Percentiles rank a stretch among this genome's conserved stretches.
Conservation (phyloP, 2,888 invertebrate genomes). For the Cybosia mesomella region DNA sequence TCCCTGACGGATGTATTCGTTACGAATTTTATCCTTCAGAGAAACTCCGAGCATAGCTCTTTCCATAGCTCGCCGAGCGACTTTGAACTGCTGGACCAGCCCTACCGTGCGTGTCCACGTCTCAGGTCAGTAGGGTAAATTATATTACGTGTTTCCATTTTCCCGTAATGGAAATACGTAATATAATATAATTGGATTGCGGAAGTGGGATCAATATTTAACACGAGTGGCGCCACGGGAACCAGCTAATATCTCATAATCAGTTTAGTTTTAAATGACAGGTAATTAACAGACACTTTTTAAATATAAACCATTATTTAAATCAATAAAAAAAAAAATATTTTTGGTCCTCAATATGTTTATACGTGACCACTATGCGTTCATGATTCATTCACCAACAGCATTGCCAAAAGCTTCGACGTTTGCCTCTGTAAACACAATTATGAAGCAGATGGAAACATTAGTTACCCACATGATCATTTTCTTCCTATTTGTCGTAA, state of each 20-base stretch:
- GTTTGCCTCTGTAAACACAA: constrained; percentile 47
- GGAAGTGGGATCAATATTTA: neutral
- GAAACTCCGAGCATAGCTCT: too few species aligned
- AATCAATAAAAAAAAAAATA: neutral
- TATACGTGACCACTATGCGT: constrained; percentile 29
- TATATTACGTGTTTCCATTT: too few species aligned
- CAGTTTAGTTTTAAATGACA: too few species aligned
- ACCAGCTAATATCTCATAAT: neutral
- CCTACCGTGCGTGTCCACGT: too few species aligned
- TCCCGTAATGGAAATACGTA: too few species aligned
- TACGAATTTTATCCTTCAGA: too few species aligned
- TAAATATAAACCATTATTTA: neutral
- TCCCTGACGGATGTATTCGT: too few species aligned
- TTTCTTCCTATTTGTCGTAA: constrained; percentile 55
- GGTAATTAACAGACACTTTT: neutral
- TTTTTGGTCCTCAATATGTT: constrained; percentile 27
- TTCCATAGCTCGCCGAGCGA: too few species aligned
- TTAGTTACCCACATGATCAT: constrained; percentile 46
- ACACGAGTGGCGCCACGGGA: neutral
- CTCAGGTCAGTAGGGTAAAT: too few species aligned
- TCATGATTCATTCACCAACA: constrained; percentile 54
- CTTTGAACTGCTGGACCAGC: too few species aligned
- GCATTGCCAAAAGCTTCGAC: constrained; percentile 53
- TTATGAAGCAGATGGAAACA: constrained; percentile 48
- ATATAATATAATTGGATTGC: too few species aligned